Conservation (phyloP, 2,888 invertebrate species). For the Ormyrus rosae region DNA sequence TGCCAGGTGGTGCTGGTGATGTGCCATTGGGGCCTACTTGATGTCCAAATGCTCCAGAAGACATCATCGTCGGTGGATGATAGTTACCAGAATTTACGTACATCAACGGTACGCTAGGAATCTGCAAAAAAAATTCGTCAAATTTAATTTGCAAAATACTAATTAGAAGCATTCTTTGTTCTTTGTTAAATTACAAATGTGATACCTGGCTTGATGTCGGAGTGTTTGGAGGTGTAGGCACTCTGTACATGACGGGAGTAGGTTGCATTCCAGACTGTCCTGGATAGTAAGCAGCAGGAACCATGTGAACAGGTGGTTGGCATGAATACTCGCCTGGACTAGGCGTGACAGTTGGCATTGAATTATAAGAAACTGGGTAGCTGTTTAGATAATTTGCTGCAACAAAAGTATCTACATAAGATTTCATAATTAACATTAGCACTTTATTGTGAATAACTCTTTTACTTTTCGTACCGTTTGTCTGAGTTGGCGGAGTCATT, state of each 20-base stretch:
- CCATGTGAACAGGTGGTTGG: constrained; percentile 71
- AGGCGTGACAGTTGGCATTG: constrained; percentile 69
- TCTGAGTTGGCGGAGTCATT: constrained; percentile 71
- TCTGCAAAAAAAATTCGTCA: constrained; percentile 59
- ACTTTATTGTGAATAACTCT: constrained; percentile 8
- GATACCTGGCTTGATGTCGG: constrained; percentile 71
- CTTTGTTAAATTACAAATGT: background rate
- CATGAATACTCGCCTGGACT: constrained; percentile 69
- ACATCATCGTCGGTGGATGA: constrained; percentile 68
- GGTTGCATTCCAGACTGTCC: constrained; percentile 71
- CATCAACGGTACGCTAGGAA: constrained; percentile 72
- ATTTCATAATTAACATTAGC: background rate
- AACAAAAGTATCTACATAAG: background rate
- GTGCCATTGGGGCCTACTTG: constrained; percentile 69
- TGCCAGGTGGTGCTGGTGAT: constrained; percentile 69
- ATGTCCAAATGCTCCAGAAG: constrained; percentile 69
- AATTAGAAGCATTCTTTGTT: too few species aligned
- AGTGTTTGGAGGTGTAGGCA: constrained; percentile 72
- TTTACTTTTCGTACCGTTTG: constrained; percentile 62
- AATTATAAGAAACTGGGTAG: constrained; percentile 71
- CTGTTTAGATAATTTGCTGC: constrained; percentile 71
- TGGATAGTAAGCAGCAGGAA: constrained; percentile 71
- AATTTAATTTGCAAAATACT: too few species aligned
- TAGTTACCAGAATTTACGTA: constrained; percentile 73
- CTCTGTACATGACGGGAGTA: constrained; percentile 72